Conservation (phyloP, 1,140 invertebrate genomes). For the Cotesia vestalis region DNA sequence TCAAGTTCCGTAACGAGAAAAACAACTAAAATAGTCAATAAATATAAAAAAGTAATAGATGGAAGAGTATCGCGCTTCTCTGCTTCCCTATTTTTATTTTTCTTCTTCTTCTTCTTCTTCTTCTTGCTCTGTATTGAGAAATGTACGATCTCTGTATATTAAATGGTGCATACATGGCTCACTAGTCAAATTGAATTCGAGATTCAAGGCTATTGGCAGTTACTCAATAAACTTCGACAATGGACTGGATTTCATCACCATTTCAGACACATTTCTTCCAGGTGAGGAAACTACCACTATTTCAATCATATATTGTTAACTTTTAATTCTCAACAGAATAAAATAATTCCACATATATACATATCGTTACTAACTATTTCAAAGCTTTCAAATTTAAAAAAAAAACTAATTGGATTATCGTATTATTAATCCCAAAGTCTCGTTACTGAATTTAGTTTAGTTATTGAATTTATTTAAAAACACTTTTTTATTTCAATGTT, state of each 20-base stretch:
- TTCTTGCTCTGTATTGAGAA: background rate
- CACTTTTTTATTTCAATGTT: too few species aligned
- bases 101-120: too few species aligned
- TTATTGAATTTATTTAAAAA: too few species aligned
- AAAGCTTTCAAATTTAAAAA: too few species aligned
- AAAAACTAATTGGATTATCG: too few species aligned
- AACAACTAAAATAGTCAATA: background rate
- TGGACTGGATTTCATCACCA: background rate
- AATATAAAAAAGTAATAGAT: constrained; percentile 1
- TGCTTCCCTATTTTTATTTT: too few species aligned
- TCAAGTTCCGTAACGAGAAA: background rate
- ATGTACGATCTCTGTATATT: constrained; percentile 28
- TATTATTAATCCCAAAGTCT: too few species aligned
- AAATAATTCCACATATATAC: too few species aligned
- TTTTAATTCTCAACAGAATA: too few species aligned
- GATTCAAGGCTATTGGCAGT: constrained; percentile 30
- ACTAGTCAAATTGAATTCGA: constrained; percentile 32
- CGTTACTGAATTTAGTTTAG: too few species aligned
- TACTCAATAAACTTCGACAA: constrained; percentile 30
- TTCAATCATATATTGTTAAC: background rate
- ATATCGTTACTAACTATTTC: too few species aligned
- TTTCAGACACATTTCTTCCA: constrained; percentile 7
- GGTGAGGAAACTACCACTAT: background rate
- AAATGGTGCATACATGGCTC: constrained; percentile 23
- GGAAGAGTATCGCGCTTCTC: constrained; percentile 11